phyloP scores from a whole-genome alignment of 2,113 vertebrate genomes.

The Panthera tigris region DNA sequence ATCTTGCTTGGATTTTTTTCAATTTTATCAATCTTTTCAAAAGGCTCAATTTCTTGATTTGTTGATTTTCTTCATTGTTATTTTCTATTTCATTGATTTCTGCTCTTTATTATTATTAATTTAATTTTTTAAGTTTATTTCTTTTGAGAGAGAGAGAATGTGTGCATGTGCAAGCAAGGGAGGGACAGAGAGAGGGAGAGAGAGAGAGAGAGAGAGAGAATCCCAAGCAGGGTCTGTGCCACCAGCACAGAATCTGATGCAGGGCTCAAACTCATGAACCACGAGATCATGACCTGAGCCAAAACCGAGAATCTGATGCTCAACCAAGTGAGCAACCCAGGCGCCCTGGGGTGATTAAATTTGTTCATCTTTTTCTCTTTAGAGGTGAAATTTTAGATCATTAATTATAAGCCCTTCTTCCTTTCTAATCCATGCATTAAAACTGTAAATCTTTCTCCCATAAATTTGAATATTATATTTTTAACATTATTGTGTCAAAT shows the following conservation, averaged over 20 bases:
- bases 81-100: background rate
- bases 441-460: background rate
- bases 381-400: background rate
- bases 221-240: too few relatives aligned
- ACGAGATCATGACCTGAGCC: too few relatives aligned
- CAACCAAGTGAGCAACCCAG: too few relatives aligned
- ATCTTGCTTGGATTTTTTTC: background rate
- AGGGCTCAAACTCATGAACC: too few relatives aligned
- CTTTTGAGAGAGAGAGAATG: too few relatives aligned
- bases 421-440: background rate
- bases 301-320: too few relatives aligned
- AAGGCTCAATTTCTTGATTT: background rate
- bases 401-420: background rate
- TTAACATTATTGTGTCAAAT: background rate
- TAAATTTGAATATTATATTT: background rate
- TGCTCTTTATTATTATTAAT: background rate
- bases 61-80: background rate
- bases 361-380: background rate
- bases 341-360: background rate
- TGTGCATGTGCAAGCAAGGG: too few relatives aligned
- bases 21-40: background rate
- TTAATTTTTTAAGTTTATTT: too few relatives aligned
- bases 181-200: too few relatives aligned
- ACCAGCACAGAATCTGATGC: too few relatives aligned
- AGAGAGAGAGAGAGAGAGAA: too few relatives aligned